Evolutionary conservation across 2,113 vertebrate genomes (phyloP).

Genomic region (Hoplias malabaricus): DNA sequence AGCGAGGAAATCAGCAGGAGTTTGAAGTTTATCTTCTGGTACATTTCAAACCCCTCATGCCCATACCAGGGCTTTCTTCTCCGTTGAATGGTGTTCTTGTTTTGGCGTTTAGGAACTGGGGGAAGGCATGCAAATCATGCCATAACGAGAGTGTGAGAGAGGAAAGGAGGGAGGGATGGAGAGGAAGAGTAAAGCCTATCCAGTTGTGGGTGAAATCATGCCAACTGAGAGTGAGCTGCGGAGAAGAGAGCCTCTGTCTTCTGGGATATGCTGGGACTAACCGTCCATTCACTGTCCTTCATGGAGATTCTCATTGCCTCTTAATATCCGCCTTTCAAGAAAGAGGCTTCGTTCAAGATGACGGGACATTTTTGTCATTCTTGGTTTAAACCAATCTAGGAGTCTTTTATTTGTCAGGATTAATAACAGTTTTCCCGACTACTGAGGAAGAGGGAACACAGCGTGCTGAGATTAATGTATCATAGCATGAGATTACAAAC

Average conservation of each 20-base stretch:
- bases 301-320: not conserved
- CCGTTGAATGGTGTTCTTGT: conserved; percentile 57
- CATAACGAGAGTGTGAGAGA: conserved; percentile 14
- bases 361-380: conserved; percentile 4
- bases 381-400: not conserved
- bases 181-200: conserved; percentile 39
- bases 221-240: conserved; percentile 55
- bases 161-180: conserved; percentile 9
- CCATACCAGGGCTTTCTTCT: conserved; percentile 5
- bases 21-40: conserved; percentile 28
- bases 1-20: not conserved
- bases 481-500: not conserved
- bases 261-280: conserved; percentile 7
- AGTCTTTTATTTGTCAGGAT: not conserved
- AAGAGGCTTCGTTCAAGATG: conserved; percentile 6
- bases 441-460: not conserved
- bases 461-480: not conserved
- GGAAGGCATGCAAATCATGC: conserved; percentile 8
- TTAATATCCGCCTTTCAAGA: not conserved
- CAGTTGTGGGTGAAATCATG: conserved; percentile 52
- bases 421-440: not conserved
- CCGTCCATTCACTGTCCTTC: not conserved
- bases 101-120: conserved; percentile 33
- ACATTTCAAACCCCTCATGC: conserved; percentile 12
- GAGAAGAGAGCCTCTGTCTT: conserved; percentile 56